These are phyloP conservation scores for Trematocara macrostoma DNA, from an alignment of 2,113 vertebrate genomes.

Conservation along the genomic window DNA sequence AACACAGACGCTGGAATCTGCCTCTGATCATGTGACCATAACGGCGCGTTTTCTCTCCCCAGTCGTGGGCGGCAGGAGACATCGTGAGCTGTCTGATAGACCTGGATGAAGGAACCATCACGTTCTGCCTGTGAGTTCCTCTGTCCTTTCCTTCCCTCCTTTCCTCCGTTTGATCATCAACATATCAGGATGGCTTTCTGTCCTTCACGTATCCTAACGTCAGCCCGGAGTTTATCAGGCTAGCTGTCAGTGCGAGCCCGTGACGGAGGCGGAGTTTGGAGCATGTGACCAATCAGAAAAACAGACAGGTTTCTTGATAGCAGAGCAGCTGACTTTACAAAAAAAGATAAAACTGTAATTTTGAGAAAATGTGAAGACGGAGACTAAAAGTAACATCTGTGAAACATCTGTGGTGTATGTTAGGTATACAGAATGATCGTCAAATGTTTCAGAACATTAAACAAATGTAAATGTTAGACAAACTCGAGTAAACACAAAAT, in stretches of 20 bases:
- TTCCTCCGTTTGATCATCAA: background rate
- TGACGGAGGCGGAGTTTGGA: background rate
- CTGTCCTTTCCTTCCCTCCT: background rate
- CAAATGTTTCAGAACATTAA: background rate
- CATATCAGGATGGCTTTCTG: background rate
- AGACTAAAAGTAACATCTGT: background rate
- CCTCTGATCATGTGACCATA: background rate
- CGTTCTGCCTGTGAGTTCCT: constrained; percentile 88
- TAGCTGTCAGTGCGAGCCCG: background rate
- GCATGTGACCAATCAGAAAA: background rate
- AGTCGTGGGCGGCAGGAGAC: constrained; percentile 98
- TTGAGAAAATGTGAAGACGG: background rate
- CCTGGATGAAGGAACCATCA: constrained; percentile 90
- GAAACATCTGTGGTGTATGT: background rate
- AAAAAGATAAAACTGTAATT: background rate
- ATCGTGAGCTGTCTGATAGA: constrained; percentile 97
- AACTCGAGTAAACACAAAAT: background rate
- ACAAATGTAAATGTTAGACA: background rate
- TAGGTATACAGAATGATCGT: background rate
- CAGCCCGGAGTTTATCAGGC: background rate
- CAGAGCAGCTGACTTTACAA: background rate
- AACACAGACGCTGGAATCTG: background rate
- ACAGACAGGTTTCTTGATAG: background rate
- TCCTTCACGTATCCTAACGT: background rate
- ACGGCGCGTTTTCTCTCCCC: background rate